Base-by-base conservation (phyloP, 2,888 invertebrate species). In the Ectemnius cavifrons region DNA sequence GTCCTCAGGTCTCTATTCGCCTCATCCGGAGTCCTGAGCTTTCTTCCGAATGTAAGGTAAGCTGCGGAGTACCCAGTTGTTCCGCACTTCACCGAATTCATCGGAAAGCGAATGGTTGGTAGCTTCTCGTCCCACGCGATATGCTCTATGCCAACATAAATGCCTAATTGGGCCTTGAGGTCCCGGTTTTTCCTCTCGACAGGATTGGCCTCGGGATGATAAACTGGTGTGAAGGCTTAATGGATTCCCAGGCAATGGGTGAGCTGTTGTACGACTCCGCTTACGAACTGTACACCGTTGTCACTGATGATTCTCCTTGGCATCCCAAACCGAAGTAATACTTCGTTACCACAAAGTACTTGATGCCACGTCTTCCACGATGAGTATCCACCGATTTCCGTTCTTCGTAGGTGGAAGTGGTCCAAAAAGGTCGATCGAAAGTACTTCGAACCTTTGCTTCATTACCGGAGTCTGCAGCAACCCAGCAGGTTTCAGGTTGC, bases 221-320 rank as follows among this genome's bases (percentile, higher is more conserved):
- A 57, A 0, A 66, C 65, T 0, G 59, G 65, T 0, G 20, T 59
- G 14, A 66, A 63, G 0, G n/a, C 13, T 2, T 20, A 45, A 0
- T 62, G 8, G 0, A 73, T 65, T 0, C 13, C 18, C 0, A 67
- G 6, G 4, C 63, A 70, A 61, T 49, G 59, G 70, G 78, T 71
- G 18, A 87, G 73, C 60, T 89, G 77, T 62, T 90, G 90, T 87
- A 90, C 88, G 0, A 89, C 75, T 0, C 76, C 82, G 2, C 85
- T 84, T 0, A 90, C 79, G 67, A 90, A 89, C 57, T 90, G 89
- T 0, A 82, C 67, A 0, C 90, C 90, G 16, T 91, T 91, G 56
- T 91, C 89, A 14, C 84, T 86, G 4, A 88, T 80, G 0, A 91
- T n/a, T 14, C 87, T 64, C 0, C 90, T 52, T 0, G 87, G 87